Conservation (phyloP, 2,797 vertebrate genomes). For the Pogoniulus pusillus region DNA sequence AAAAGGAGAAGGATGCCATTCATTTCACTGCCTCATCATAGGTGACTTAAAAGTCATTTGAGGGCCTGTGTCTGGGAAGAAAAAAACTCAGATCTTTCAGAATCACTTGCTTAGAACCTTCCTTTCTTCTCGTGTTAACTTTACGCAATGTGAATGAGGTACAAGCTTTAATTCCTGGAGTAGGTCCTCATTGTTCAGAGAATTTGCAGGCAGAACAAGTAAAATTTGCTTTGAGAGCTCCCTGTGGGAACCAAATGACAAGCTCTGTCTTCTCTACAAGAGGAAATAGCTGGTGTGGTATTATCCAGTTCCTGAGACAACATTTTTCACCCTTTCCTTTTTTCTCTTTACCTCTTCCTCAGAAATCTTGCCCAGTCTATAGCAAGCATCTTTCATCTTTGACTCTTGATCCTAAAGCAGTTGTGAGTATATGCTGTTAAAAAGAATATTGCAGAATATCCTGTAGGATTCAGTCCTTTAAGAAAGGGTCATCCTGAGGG, state of each 20-base stretch:
- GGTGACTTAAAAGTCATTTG: conserved; percentile 19
- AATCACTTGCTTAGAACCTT: conserved; percentile 2
- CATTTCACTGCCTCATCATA: not conserved
- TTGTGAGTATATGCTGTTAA: conserved; percentile 35
- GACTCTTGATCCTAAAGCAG: conserved; percentile 58
- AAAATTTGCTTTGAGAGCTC: conserved; percentile 58
- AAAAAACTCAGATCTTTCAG: conserved; percentile 47
- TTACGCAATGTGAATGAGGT: conserved; percentile 30
- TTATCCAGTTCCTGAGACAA: conserved; percentile 51
- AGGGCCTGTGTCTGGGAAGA: conserved; percentile 11
- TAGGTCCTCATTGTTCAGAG: conserved; percentile 53
- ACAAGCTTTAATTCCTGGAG: conserved; percentile 55
- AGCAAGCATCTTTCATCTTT: conserved; percentile 50
- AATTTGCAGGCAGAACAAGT: conserved; percentile 45
- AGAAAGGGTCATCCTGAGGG: conserved; percentile 10
- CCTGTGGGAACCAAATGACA: conserved; percentile 42
- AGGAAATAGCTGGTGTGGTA: conserved; percentile 1
- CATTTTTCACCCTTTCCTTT: conserved; percentile 46
- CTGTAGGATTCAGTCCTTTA: not conserved
- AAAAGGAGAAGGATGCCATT: not conserved
- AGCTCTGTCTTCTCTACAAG: conserved; percentile 48
- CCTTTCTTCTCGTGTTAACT: conserved; percentile 19
- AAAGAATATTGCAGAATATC: conserved; percentile 14
- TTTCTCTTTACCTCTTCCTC: conserved; percentile 45
- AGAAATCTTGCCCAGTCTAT: conserved; percentile 43